These are phyloP conservation scores for Tauraco hartlaubi DNA, from an alignment of 2,797 vertebrate species.

Conservation along the genomic window DNA sequence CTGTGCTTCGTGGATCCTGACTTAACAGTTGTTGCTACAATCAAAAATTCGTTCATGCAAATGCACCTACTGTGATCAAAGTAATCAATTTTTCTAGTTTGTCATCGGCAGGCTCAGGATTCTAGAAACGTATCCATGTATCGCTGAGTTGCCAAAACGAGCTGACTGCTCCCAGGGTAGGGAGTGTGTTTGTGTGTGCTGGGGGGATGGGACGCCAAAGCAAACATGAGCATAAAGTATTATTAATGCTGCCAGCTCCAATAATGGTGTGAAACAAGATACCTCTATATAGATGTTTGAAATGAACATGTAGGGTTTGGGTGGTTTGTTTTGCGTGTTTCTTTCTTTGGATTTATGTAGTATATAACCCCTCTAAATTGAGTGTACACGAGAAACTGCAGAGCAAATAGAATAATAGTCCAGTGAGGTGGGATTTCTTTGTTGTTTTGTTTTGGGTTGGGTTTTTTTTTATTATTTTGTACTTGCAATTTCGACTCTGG, in stretches of 20 bases:
- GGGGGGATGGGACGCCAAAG: not conserved
- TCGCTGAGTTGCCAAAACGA: not conserved
- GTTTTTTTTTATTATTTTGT: not conserved
- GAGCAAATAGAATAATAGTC: not conserved
- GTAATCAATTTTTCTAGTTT: constrained; percentile 43
- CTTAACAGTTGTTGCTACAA: constrained; percentile 24
- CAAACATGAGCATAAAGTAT: not conserved
- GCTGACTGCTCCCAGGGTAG: not conserved
- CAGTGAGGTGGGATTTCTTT: not conserved
- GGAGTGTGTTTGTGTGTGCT: not conserved
- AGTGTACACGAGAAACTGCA: not conserved
- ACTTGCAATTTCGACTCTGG: not conserved
- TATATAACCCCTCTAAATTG: not conserved
- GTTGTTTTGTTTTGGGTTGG: not conserved
- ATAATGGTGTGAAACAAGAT: not conserved
- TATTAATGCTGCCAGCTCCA: not conserved
- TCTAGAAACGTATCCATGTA: fast-evolving
- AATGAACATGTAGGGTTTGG: not conserved
- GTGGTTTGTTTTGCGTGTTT: not conserved
- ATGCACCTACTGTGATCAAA: constrained; percentile 53
- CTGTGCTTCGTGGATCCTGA: not conserved
- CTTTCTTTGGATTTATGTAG: not conserved
- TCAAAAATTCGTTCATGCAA: constrained; percentile 61
- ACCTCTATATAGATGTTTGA: not conserved
- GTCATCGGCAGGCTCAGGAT: not conserved